Evolutionary conservation across 2,888 invertebrate species (phyloP).

Genomic region (Ochropleura plecta): DNA sequence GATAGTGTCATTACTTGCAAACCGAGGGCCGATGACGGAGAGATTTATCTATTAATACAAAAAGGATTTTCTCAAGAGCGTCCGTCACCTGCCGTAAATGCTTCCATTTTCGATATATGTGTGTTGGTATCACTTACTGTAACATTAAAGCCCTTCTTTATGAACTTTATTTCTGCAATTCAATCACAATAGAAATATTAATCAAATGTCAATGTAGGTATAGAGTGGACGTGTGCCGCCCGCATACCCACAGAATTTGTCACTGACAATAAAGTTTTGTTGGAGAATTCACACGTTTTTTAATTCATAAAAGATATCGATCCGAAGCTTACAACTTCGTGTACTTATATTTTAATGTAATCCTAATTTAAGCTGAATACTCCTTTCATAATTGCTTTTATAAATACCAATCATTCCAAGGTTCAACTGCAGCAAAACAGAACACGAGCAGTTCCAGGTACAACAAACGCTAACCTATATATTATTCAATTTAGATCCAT

Average conservation of each 20-base stretch:
- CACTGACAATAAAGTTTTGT: conserved; percentile 38
- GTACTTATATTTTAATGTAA: background rate
- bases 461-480: conserved; percentile 11
- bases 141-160: background rate
- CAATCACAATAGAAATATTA: conserved; percentile 29
- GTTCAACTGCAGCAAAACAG: background rate
- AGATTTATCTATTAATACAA: conserved; percentile 51
- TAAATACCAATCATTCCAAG: no score
- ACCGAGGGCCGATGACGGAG: conserved; percentile 18
- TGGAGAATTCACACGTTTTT: conserved; percentile 70
- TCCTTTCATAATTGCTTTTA: background rate
- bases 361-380: background rate
- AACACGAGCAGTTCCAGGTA: conserved; percentile 6
- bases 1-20: conserved; percentile 66
- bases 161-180: conserved; percentile 9
- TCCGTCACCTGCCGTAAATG: conserved; percentile 23
- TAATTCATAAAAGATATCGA: conserved; percentile 32
- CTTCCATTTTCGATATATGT: background rate
- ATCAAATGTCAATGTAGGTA: conserved; percentile 56
- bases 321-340: background rate
- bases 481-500: conserved; percentile 41
- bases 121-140: background rate
- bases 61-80: conserved; percentile 39
- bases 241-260: conserved; percentile 75
- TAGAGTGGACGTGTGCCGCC: conserved; percentile 75